These are phyloP conservation scores for Microchrysa polita DNA, from an alignment of 2,888 invertebrate genomes.

Conservation along the genomic window DNA sequence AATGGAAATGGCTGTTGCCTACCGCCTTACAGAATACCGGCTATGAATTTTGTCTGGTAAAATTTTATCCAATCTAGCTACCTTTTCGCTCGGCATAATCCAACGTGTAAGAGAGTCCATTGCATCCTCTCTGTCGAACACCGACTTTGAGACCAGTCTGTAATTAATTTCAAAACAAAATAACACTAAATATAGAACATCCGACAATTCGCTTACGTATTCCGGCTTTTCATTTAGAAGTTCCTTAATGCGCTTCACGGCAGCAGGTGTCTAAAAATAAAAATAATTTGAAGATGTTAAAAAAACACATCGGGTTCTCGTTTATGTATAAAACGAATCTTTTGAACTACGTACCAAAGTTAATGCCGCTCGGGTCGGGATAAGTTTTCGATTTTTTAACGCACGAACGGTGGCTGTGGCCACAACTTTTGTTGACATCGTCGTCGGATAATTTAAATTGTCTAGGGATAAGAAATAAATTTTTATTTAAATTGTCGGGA, in stretches of 20 bases:
- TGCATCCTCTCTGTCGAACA: slow-evolving; percentile 96
- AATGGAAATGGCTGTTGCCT: too few species aligned
- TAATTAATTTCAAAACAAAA: slow-evolving; percentile 34
- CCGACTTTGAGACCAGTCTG: slow-evolving; percentile 93
- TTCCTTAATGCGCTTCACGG: slow-evolving; percentile 85
- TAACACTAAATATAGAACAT: too few species aligned
- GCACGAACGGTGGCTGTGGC: slow-evolving; percentile 91
- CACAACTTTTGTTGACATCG: slow-evolving; percentile 80
- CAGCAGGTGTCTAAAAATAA: slow-evolving; percentile 77
- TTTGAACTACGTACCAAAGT: slow-evolving; percentile 72
- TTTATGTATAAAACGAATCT: too few species aligned
- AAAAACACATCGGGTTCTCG: too few species aligned
- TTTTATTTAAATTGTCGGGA: too few species aligned
- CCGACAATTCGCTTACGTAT: slow-evolving; percentile 65
- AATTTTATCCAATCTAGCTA: too few species aligned
- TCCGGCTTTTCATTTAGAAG: slow-evolving; percentile 80
- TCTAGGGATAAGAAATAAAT: too few species aligned
- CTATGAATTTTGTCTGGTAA: too few species aligned
- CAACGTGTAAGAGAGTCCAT: slow-evolving; percentile 96
- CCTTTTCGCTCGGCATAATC: slow-evolving; percentile 91
- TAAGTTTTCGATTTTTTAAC: slow-evolving; percentile 78
- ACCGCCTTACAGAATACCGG: too few species aligned
- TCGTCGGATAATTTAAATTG: slow-evolving; percentile 58
- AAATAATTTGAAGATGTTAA: slow-evolving; percentile 49
- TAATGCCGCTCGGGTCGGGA: slow-evolving; percentile 87